Conservation (phyloP, 2,797 vertebrate genomes). For the Limnodromus scolopaceus region DNA sequence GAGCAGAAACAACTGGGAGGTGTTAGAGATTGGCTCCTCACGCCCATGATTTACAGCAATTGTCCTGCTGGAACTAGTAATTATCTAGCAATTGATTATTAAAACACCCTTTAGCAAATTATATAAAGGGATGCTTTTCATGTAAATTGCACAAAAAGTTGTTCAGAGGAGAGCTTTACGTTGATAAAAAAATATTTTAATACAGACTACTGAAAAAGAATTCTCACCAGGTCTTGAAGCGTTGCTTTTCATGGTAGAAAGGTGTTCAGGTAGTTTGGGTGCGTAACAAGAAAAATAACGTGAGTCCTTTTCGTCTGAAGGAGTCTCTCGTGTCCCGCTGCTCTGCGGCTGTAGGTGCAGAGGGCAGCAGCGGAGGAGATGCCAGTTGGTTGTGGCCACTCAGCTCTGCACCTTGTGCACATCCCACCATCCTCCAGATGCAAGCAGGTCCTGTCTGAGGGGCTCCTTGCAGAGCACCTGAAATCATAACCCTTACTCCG, state of each 20-base stretch:
- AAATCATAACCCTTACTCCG: background rate
- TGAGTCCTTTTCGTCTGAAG: background rate
- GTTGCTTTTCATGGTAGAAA: background rate
- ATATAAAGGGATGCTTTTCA: conserved; percentile 13
- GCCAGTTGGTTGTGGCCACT: background rate
- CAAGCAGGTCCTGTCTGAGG: background rate
- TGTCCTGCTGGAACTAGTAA: conserved; percentile 48
- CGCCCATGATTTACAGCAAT: conserved; percentile 2
- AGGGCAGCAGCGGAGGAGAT: background rate
- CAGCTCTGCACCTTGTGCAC: background rate
- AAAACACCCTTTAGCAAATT: conserved; percentile 27
- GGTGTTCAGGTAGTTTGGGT: background rate
- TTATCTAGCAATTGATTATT: conserved; percentile 33
- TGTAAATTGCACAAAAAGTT: background rate
- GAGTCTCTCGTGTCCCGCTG: accelerated
- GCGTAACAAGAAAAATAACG: accelerated
- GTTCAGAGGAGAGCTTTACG: background rate
- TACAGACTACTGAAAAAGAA: background rate
- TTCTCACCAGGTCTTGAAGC: background rate
- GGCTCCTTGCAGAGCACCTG: background rate
- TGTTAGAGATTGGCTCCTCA: background rate
- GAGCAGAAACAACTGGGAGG: conserved; percentile 16
- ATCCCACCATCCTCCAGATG: background rate
- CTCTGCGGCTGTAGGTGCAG: background rate
- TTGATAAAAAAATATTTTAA: background rate